These are phyloP conservation scores for Pomatostomus ruficeps DNA, from an alignment of 2,113 vertebrate species.

Conservation along the genomic window DNA sequence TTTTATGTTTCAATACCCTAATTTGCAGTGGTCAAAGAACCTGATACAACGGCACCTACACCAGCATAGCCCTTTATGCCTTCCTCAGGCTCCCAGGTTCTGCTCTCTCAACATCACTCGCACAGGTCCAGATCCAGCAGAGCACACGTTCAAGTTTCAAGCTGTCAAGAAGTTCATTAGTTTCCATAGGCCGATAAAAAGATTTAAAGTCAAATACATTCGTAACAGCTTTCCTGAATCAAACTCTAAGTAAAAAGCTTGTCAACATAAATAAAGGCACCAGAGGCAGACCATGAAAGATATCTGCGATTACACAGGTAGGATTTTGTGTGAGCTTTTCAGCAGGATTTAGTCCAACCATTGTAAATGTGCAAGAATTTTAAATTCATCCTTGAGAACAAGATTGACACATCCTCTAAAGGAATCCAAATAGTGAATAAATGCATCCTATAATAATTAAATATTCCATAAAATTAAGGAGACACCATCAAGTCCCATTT, in stretches of 20 bases:
- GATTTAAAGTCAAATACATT: slow-evolving; percentile 1
- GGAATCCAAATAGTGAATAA: not conserved
- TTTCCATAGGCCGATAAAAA: not conserved
- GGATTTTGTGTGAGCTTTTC: not conserved
- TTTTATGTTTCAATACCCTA: not conserved
- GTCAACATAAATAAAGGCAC: slow-evolving; percentile 25
- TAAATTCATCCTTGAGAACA: not conserved
- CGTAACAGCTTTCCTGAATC: not conserved
- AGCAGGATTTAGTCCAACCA: not conserved
- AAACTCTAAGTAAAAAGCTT: slow-evolving; percentile 3
- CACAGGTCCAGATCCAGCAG: not conserved
- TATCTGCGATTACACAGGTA: not conserved
- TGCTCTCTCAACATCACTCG: not conserved
- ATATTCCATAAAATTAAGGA: not conserved
- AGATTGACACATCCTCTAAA: not conserved
- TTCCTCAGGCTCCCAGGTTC: not conserved
- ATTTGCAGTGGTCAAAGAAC: not conserved
- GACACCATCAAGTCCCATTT: not conserved
- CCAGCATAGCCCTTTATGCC: not conserved
- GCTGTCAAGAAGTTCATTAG: not conserved
- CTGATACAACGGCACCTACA: rapidly evolving
- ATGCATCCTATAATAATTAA: not conserved
- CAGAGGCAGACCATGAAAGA: not conserved
- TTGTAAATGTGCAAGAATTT: not conserved
- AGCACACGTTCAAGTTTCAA: not conserved